Evolutionary conservation across 2,113 vertebrate species (phyloP).

Genomic region (Stegostoma tigrinum): DNA sequence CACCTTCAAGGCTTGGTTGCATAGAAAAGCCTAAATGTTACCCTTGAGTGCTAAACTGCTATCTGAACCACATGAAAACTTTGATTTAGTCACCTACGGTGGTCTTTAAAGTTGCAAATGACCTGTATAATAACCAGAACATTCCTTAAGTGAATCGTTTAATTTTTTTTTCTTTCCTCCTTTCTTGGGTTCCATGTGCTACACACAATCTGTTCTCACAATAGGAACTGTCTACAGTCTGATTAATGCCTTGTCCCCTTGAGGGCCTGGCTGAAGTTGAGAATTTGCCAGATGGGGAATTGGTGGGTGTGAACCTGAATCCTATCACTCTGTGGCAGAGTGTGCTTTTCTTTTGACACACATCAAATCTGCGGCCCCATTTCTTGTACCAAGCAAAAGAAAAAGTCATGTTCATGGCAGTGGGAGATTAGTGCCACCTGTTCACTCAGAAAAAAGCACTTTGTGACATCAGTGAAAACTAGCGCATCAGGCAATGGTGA

Average conservation of each 20-base stretch:
- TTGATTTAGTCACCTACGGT: neutral
- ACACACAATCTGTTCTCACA: constrained; percentile 6
- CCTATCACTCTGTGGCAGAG: neutral
- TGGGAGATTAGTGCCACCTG: neutral
- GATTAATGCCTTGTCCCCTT: constrained; percentile 17
- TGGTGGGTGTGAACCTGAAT: neutral
- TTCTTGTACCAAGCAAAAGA: neutral
- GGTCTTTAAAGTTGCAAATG: neutral
- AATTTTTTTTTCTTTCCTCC: neutral
- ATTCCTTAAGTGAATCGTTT: neutral
- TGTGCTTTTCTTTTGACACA: constrained; percentile 19
- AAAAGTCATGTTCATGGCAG: neutral
- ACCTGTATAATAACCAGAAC: neutral
- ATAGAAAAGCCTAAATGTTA: neutral
- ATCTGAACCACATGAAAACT: neutral
- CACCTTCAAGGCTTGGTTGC: neutral
- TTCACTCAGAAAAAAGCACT: neutral
- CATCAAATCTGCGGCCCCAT: neutral
- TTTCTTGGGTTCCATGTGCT: constrained; percentile 7
- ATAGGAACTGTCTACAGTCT: constrained; percentile 18
- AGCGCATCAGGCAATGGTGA: neutral
- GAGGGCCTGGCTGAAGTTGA: neutral
- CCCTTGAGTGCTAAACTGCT: neutral
- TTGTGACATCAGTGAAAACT: neutral
- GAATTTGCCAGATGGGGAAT: constrained; percentile 19